Evolutionary conservation across 2,113 vertebrate genomes (phyloP).

Genomic region (Cygnus atratus): DNA sequence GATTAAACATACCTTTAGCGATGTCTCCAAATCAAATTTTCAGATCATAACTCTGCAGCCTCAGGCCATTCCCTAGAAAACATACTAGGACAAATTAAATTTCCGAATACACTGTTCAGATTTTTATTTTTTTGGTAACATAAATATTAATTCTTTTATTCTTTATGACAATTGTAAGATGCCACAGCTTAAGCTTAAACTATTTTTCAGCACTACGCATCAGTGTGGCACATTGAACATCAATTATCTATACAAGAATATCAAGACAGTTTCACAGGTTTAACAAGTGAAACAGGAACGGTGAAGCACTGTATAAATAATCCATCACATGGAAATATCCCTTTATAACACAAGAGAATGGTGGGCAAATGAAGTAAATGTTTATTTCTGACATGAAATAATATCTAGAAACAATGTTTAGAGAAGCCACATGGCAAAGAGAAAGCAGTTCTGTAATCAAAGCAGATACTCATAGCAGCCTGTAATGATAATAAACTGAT

Average conservation of each 20-base stretch:
- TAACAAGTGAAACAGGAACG: not conserved
- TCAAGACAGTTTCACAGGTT: not conserved
- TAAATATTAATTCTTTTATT: not conserved
- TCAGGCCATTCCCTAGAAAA: not conserved
- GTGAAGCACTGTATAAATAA: not conserved
- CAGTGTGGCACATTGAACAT: not conserved
- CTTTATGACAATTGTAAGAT: not conserved
- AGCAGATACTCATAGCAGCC: fast-evolving
- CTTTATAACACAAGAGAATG: not conserved
- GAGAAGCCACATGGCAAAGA: not conserved
- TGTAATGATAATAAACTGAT: not conserved
- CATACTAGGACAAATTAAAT: not conserved
- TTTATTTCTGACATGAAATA: not conserved
- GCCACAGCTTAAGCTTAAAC: not conserved
- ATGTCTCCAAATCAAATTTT: not conserved
- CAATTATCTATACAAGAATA: not conserved
- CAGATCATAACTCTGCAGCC: not conserved
- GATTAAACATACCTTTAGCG: not conserved
- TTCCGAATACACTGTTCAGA: not conserved
- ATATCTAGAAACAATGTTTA: not conserved
- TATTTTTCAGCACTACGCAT: not conserved
- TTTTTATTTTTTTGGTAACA: not conserved
- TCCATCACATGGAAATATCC: not conserved
- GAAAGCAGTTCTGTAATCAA: not conserved
- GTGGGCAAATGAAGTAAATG: not conserved